Evolutionary conservation across 2,888 invertebrate species (phyloP).

Genomic region (Volucella bombylans): DNA sequence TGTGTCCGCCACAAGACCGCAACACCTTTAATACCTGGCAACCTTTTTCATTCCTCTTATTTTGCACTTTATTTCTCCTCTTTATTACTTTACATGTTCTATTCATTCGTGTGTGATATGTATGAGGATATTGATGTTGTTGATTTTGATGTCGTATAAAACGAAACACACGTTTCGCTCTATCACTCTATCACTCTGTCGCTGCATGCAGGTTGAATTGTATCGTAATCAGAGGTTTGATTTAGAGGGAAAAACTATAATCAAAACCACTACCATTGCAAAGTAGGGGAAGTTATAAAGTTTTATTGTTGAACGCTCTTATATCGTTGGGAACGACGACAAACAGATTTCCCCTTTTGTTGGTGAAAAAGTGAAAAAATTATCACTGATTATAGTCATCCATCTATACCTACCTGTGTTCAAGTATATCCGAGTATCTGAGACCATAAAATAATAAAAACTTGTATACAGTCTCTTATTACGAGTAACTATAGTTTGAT

Average conservation of each 20-base stretch:
- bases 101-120: conserved; percentile 30
- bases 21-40: conserved; percentile 65
- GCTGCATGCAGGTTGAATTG: conserved; percentile 25
- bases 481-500: conserved; percentile 31
- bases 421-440: background rate
- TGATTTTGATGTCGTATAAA: conserved; percentile 56
- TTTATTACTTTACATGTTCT: conserved; percentile 46
- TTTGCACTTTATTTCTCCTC: conserved; percentile 12
- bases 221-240: background rate
- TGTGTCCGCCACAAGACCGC: conserved; percentile 71
- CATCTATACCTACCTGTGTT: conserved; percentile 10
- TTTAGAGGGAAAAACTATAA: conserved; percentile 28
- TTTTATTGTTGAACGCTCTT: conserved; percentile 31
- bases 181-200: conserved; percentile 47
- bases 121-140: conserved; percentile 32
- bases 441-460: conserved; percentile 19
- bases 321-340: background rate
- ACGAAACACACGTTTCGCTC: conserved; percentile 46
- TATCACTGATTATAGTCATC: conserved; percentile 26
- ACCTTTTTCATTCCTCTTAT: conserved; percentile 46
- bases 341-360: conserved; percentile 33
- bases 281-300: conserved; percentile 20
- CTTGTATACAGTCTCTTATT: conserved; percentile 1
- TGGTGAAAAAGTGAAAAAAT: conserved; percentile 56
- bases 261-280: conserved; percentile 34